Percentiles rank a stretch among this genome's conserved stretches.
Evolutionary conservation across 2,113 vertebrate species (phyloP).

Genomic region (Lophura nycthemera): DNA sequence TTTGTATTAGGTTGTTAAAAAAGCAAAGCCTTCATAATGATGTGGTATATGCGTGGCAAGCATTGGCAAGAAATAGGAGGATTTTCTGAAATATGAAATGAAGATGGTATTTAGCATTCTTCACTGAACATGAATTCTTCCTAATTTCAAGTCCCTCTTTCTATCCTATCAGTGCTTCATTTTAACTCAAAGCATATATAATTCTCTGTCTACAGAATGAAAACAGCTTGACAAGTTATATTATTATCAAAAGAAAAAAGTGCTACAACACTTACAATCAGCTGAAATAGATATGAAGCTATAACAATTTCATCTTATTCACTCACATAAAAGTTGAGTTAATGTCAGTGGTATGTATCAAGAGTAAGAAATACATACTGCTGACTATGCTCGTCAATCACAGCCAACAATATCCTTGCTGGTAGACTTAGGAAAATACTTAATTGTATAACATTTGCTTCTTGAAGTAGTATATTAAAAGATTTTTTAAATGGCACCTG

Average conservation of each 20-base stretch:
- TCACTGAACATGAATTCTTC: slow-evolving; percentile 1
- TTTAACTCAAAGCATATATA: slow-evolving; percentile 39
- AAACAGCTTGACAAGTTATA: slow-evolving; percentile 63
- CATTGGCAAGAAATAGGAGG: neutral
- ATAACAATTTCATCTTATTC: slow-evolving; percentile 35
- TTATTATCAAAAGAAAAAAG: slow-evolving; percentile 21
- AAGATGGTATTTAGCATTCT: neutral
- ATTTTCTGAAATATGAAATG: neutral
- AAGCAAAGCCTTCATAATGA: neutral
- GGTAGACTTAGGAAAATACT: neutral
- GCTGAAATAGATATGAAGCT: slow-evolving; percentile 38
- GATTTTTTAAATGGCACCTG: slow-evolving; percentile 82
- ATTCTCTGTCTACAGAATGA: slow-evolving; percentile 51
- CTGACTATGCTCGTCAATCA: slow-evolving; percentile 22
- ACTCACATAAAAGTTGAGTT: slow-evolving; percentile 1
- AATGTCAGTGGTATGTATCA: slow-evolving; percentile 23
- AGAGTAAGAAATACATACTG: slow-evolving; percentile 10
- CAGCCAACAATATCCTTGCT: neutral
- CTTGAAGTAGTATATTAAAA: slow-evolving; percentile 18
- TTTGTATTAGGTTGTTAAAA: neutral
- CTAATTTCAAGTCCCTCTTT: neutral
- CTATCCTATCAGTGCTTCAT: neutral
- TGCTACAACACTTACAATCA: slow-evolving; percentile 1
- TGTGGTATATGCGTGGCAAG: neutral
- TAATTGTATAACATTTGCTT: neutral